Conservation (phyloP, 2,888 invertebrate genomes). For the Hydrotaea diabolus region DNA sequence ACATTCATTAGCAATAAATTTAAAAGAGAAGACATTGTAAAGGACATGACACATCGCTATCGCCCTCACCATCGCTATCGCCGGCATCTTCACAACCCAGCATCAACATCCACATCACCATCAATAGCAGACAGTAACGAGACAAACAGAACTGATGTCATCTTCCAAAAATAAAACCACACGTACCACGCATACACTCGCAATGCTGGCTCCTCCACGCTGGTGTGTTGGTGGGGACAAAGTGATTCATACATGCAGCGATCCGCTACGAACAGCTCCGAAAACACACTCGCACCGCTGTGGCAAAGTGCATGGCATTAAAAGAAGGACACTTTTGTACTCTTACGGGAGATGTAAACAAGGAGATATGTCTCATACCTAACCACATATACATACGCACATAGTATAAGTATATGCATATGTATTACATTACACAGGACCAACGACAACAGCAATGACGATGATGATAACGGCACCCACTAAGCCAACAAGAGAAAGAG, state of each 20-base stretch:
- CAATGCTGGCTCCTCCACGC: too few species aligned
- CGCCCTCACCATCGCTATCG: neutral
- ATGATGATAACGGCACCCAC: neutral
- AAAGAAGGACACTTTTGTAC: neutral
- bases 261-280: neutral
- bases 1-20: constrained; percentile 51
- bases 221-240: too few species aligned
- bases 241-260: constrained; percentile 1
- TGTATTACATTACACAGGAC: too few species aligned
- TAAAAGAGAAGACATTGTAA: neutral
- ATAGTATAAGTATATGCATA: too few species aligned
- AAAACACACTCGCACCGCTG: neutral
- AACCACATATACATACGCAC: too few species aligned
- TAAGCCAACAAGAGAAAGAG: neutral
- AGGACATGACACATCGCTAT: constrained; percentile 24
- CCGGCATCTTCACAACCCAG: neutral
- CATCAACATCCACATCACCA: neutral
- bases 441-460: neutral
- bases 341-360: neutral
- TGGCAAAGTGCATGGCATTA: neutral
- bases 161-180: neutral
- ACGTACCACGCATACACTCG: neutral
- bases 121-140: constrained; percentile 60
- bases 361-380: neutral
- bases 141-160: constrained; percentile 42